Evolutionary conservation across 2,888 invertebrate genomes (phyloP), one percentile per base, ranked within the genome.

Genomic region (Nomada flava): DNA sequence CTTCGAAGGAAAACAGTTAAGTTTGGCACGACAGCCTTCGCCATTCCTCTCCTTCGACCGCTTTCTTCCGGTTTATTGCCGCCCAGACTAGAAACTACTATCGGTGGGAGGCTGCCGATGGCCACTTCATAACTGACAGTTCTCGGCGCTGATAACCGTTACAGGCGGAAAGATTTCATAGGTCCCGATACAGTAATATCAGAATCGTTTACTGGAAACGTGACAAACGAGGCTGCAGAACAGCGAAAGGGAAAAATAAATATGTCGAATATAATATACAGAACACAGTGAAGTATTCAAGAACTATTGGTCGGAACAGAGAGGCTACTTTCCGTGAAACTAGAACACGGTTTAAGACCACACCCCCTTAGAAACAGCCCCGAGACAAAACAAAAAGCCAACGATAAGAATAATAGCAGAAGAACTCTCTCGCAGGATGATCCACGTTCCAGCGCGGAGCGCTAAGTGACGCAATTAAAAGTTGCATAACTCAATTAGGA

Each of bases 1-100:
- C 90, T 91, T 91, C 83, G 89, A 91, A 86, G 89, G 89, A 88
- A 92, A 91, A 91, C 90, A 90, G 90, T 91, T 91, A 88, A 77
- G 87, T 88, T 91, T 90, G 90, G 89, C 91, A 92, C 92, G 92
- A 90, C 86, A 90, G 88, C 86, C 85, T 82, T 75, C 76, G 76
- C 79, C 71, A 18, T 74, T 82, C 67, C 57, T 78, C 73, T 72
- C 74, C 76, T 83, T 62, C 84, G 79, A 78, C 77, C 79, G 68
- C 63, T 55, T 75, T 79, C 79, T 79, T 75, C 65, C 79, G 76
- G 79, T 89, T 90, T 89, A 89, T 90, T 86, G 83, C 86, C 76
- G 63, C 78, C 64, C 75, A 77, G 74, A 84, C 84, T 79, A 88
- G 78, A 83, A 78, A 67, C 50, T 62, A 75, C 50, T 15, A 23